phyloP scores from a whole-genome alignment of 2,113 vertebrate species.

The Hylia prasina region DNA sequence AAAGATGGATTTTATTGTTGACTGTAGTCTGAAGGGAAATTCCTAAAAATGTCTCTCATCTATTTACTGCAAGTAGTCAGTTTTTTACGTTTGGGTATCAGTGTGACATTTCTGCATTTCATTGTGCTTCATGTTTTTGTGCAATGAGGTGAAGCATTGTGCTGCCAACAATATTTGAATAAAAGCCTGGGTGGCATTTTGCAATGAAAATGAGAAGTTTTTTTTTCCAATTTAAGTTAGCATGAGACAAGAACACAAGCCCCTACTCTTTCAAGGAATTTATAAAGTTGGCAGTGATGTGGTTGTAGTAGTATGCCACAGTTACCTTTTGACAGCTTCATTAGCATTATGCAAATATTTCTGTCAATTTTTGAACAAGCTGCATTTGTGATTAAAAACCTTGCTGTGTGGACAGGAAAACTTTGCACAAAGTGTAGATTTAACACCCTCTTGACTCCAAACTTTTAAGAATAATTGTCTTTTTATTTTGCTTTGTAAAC shows the following conservation, averaged over 20 bases:
- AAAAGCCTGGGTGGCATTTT: not conserved
- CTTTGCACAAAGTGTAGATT: conserved; percentile 43
- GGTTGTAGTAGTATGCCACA: not conserved
- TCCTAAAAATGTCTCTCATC: not conserved
- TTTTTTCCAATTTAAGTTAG: conserved; percentile 11
- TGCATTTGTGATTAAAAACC: conserved; percentile 40
- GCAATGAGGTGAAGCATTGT: not conserved
- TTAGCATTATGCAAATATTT: conserved; percentile 63
- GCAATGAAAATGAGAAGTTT: not conserved
- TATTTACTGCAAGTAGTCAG: not conserved
- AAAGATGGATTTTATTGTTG: not conserved
- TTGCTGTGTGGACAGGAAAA: not conserved
- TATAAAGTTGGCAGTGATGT: not conserved
- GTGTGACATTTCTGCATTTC: not conserved
- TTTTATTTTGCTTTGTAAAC: conserved; percentile 58
- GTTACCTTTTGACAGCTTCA: conserved; percentile 65
- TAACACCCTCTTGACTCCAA: conserved; percentile 11
- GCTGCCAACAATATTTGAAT: not conserved
- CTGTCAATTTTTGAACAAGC: conserved; percentile 35
- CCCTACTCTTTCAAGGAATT: conserved; percentile 21
- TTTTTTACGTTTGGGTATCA: not conserved
- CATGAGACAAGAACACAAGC: not conserved
- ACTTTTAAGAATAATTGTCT: conserved; percentile 61
- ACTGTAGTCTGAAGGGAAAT: not conserved
- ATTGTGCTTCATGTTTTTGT: not conserved